Percentiles rank a stretch among this genome's conserved stretches.
These are phyloP conservation scores for Basileuterus tristriatus DNA, from an alignment of 2,797 vertebrate species.

Conservation along the genomic window DNA sequence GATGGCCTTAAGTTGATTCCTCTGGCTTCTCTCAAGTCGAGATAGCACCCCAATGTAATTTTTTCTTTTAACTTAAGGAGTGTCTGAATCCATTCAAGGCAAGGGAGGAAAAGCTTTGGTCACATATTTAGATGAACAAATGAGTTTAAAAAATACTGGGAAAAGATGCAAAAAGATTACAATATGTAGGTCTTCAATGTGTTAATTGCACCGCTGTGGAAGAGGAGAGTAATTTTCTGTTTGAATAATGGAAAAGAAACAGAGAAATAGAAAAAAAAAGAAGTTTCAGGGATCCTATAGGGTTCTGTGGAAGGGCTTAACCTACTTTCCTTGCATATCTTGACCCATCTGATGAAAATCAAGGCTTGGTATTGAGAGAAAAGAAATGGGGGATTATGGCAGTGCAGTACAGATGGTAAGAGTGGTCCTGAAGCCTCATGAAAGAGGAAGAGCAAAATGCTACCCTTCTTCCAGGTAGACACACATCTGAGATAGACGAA, in stretches of 20 bases:
- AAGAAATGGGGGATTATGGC: not conserved
- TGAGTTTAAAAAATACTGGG: constrained; percentile 13
- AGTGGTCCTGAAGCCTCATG: not conserved
- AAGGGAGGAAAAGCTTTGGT: not conserved
- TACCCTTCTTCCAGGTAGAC: not conserved
- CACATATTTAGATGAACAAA: constrained; percentile 3
- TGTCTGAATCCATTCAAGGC: not conserved
- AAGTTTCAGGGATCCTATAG: not conserved
- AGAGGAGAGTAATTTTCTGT: not conserved
- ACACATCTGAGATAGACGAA: not conserved
- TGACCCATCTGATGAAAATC: not conserved
- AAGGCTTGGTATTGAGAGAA: not conserved
- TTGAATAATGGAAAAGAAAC: not conserved
- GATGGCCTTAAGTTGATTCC: constrained; percentile 35
- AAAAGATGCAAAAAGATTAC: not conserved
- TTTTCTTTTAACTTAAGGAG: constrained; percentile 49
- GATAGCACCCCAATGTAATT: constrained; percentile 34
- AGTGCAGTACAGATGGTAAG: not conserved
- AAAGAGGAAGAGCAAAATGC: not conserved
- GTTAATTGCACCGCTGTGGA: not conserved
- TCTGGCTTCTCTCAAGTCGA: constrained; percentile 59
- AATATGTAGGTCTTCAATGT: not conserved
- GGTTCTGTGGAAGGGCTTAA: not conserved
- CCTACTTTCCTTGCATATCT: not conserved
- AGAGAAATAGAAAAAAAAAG: not conserved